phyloP scores from a whole-genome alignment of 2,797 vertebrate species.

The Cottoperca gobio region DNA sequence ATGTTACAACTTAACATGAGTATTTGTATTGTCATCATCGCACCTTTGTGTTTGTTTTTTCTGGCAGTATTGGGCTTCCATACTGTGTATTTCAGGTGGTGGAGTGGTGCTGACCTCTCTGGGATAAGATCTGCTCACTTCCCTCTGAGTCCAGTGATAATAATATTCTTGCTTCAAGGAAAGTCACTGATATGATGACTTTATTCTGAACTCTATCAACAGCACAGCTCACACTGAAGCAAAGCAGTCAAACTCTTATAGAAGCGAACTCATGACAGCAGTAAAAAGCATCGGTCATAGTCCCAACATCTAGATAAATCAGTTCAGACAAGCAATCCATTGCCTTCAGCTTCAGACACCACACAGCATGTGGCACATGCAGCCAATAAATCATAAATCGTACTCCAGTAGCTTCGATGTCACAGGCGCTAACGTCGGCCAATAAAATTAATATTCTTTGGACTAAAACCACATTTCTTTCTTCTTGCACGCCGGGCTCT shows the following conservation, averaged over 20 bases:
- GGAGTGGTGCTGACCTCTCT: background rate
- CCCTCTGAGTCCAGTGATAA: background rate
- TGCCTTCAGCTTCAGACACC: conserved; percentile 40
- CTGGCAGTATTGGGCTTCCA: background rate
- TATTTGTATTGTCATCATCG: background rate
- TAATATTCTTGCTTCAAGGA: conserved; percentile 14
- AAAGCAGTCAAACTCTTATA: background rate
- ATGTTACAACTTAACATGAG: background rate
- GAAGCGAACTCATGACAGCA: conserved; percentile 24
- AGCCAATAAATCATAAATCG: conserved; percentile 66
- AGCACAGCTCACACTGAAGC: conserved; percentile 19
- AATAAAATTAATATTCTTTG: conserved; percentile 49
- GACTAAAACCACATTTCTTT: conserved; percentile 43
- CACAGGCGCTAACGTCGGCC: conserved; percentile 37
- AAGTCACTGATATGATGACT: conserved; percentile 20
- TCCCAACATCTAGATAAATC: conserved; percentile 40
- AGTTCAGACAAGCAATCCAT: conserved; percentile 42
- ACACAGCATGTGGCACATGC: conserved; percentile 31
- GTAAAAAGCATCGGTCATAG: conserved; percentile 52
- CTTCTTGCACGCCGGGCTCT: background rate
- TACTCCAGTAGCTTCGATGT: conserved; percentile 39
- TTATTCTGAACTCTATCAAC: conserved; percentile 14
- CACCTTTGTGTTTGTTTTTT: background rate
- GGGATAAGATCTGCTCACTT: conserved; percentile 6
- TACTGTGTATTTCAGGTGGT: background rate